Evolutionary conservation across 2,113 vertebrate genomes (phyloP), one percentile per base, ranked within the genome.

Genomic region (Sakesphorus luctuosus): DNA sequence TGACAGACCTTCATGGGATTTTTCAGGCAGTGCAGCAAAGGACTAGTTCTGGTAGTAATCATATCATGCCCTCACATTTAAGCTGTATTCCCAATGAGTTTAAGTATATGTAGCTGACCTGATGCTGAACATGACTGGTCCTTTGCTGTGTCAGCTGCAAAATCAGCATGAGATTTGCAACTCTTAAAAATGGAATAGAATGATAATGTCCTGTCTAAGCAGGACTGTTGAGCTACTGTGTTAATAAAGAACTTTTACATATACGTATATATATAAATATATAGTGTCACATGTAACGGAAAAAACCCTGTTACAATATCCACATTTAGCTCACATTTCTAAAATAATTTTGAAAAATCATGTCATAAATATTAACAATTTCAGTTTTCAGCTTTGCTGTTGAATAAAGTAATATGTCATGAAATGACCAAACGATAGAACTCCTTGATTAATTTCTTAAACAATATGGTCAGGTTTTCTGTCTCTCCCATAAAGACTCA

Each of bases 121-220:
- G 58, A 46, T 66, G 63, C 46, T 88, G 67, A 88, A 53, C 28
- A 49, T 69, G 58, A 36, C 36, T 90, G 73, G 53, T 87, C 72
- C 33, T 93, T 92, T 94, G 79, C 92, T 88, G 28, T 80, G 63
- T 85, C 59, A 88, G 46, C 49, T 93, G 75, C 75, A 91, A 81
- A 92, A 93, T 88, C 88, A 96, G 75, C 75, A 66, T 80, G 80
- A 38, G 67, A 26, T 90, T 96, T 88, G 71, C 82, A 83, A 76
- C 28, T 77, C 53, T 66, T 88, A 83, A 85, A 90, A 93, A 74
- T 53, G 40, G 59, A 94, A 50, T 38, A 79, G 71, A 25, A 83
- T 66, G 43, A 86, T 94, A 95, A 94, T 67, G 46, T 69, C 62
- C 40, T 73, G n/a, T 73, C 72, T 86, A 93, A 93, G 75, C 85